Percentiles rank a stretch among this genome's conserved stretches.
phyloP scores from a whole-genome alignment of 2,113 vertebrate species.

The Calonectris borealis region DNA sequence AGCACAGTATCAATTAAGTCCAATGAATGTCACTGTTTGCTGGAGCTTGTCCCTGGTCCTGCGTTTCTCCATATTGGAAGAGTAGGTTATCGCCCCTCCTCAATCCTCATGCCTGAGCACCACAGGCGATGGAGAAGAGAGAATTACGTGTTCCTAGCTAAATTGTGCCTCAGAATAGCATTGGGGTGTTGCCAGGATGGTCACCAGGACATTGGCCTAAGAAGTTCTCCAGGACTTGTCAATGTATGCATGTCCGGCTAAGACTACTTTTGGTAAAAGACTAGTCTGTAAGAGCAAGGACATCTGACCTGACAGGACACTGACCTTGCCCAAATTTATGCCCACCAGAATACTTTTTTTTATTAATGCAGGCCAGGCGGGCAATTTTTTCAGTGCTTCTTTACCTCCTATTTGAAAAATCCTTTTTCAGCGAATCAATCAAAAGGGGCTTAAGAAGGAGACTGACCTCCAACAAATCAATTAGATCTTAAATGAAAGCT shows the following conservation, averaged over 20 bases:
- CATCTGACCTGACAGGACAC: not conserved
- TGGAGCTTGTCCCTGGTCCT: not conserved
- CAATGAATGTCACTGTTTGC: not conserved
- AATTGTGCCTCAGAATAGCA: not conserved
- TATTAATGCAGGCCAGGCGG: not conserved
- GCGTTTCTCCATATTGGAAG: rapidly evolving
- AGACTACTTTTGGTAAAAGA: not conserved
- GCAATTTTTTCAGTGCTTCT: not conserved
- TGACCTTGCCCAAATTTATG: not conserved
- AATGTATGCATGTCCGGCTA: rapidly evolving
- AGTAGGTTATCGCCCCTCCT: not conserved
- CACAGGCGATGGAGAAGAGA: not conserved
- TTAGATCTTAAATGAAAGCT: not conserved
- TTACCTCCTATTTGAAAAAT: not conserved
- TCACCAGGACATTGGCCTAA: not conserved
- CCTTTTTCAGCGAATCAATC: not conserved
- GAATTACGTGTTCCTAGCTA: not conserved
- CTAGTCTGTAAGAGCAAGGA: not conserved
- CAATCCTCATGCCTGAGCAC: not conserved
- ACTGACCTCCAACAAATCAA: slow-evolving; percentile 4
- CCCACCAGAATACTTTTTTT: not conserved
- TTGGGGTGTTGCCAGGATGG: rapidly evolving
- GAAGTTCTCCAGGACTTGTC: not conserved
- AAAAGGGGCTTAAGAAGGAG: not conserved
- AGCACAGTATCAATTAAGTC: not conserved